Evolutionary conservation across 2,888 invertebrate species (phyloP).

Genomic region (Polydrusus cervinus): DNA sequence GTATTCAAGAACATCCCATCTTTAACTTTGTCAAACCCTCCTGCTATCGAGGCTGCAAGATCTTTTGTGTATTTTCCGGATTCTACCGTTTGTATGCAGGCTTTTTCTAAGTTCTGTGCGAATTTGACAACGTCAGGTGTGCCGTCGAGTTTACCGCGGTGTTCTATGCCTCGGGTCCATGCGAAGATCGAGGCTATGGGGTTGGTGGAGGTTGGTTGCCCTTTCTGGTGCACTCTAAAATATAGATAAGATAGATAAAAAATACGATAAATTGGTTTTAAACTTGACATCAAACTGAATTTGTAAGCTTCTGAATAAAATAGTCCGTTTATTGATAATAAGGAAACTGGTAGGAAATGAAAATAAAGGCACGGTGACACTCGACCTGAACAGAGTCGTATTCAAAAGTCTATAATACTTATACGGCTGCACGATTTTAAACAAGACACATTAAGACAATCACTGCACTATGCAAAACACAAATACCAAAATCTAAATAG

Average conservation of each 20-base stretch:
- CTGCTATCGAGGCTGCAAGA: constrained; percentile 87
- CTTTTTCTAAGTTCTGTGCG: constrained; percentile 83
- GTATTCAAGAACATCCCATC: constrained; percentile 89
- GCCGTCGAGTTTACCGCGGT: constrained; percentile 87
- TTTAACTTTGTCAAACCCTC: constrained; percentile 86
- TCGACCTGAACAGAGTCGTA: no score
- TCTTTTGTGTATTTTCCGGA: constrained; percentile 92
- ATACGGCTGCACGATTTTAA: no score
- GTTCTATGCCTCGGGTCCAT: constrained; percentile 90
- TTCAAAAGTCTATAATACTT: no score
- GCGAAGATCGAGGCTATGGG: constrained; percentile 94
- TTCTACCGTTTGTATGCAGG: constrained; percentile 89
- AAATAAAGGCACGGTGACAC: no score
- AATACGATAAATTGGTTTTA: no score
- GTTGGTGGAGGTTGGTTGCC: constrained; percentile 90
- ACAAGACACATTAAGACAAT: no score
- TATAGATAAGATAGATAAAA: constrained; percentile 62
- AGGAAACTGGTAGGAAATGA: no score
- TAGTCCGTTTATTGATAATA: no score
- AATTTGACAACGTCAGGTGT: constrained; percentile 84
- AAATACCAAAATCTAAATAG: no score
- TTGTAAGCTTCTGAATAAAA: no score
- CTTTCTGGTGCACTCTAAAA: constrained; percentile 88
- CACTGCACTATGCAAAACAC: no score
- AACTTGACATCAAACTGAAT: background rate